Percentiles rank a stretch among this genome's conserved stretches.
phyloP scores from a whole-genome alignment of 2,888 invertebrate genomes.

The Cephus nigrinus region DNA sequence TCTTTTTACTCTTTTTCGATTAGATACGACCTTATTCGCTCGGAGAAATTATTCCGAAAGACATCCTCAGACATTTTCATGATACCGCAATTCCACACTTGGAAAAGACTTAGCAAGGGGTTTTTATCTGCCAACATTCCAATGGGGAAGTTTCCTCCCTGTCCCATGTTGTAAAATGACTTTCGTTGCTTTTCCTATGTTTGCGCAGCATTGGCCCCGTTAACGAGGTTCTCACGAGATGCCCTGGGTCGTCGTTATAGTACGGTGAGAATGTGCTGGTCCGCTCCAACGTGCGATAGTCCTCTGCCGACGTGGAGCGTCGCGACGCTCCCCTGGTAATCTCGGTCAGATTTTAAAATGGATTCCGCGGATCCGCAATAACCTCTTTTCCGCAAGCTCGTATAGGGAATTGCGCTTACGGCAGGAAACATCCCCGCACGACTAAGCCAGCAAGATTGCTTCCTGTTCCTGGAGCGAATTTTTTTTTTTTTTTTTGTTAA shows the following conservation, averaged over 20 bases:
- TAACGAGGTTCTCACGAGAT: not conserved
- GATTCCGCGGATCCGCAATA: slow-evolving; percentile 28
- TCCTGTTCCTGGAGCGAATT: slow-evolving; percentile 49
- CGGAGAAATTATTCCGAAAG: not conserved
- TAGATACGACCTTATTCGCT: not conserved
- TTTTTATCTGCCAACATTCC: not conserved
- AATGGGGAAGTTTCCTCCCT: not conserved
- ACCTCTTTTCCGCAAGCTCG: slow-evolving; percentile 19
- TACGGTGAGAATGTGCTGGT: not conserved
- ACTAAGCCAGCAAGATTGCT: slow-evolving; percentile 54
- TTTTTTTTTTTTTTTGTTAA: slow-evolving; percentile 32
- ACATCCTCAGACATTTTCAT: not conserved
- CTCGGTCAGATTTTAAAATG: slow-evolving; percentile 28
- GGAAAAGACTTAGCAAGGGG: not conserved
- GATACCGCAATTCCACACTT: not conserved
- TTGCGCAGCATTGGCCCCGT: not conserved
- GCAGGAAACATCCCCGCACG: slow-evolving; percentile 25
- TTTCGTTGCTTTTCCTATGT: not conserved
- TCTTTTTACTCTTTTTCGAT: not conserved
- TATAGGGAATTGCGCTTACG: slow-evolving; percentile 33
- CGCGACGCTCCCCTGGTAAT: slow-evolving; percentile 16
- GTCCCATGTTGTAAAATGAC: not conserved
- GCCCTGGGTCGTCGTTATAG: not conserved
- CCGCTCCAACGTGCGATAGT: not conserved
- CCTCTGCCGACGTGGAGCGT: not conserved